Evolutionary conservation across 2,888 invertebrate species (phyloP).

Genomic region (Acanthosepion lycidas): DNA sequence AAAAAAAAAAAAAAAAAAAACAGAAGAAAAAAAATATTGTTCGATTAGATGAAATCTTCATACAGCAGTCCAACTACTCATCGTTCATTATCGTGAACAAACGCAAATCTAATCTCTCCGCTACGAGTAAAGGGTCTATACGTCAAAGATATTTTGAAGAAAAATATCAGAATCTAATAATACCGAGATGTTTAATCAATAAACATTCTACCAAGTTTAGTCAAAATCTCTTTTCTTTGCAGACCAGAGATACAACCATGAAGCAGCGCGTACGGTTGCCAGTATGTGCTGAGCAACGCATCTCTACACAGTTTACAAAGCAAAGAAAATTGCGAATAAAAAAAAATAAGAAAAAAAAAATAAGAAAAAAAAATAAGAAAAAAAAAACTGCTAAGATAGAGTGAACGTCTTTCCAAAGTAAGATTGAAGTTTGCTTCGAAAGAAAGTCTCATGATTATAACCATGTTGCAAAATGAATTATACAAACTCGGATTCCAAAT

Average conservation of each 20-base stretch:
- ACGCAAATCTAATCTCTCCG: neutral
- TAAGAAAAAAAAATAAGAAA: no score
- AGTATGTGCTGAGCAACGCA: neutral
- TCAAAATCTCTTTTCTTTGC: neutral
- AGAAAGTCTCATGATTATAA: no score
- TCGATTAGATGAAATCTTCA: no score
- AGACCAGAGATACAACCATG: neutral
- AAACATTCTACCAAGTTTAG: neutral
- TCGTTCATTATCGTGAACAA: neutral
- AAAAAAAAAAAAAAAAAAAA: no score
- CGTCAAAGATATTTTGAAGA: neutral
- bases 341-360: no score
- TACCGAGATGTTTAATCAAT: neutral
- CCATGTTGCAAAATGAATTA: no score
- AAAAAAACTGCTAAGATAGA: no score
- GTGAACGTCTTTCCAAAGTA: no score
- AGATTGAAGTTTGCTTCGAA: no score
- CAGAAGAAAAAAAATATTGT: no score
- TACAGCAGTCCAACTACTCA: no score
- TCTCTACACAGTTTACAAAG: neutral
- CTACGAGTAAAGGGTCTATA: neutral
- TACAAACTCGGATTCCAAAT: no score
- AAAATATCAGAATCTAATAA: neutral
- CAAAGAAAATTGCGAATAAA: neutral
- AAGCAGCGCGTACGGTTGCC: neutral